These are phyloP conservation scores for Dreissena rostriformis DNA, from an alignment of 1,140 invertebrate species.

Conservation along the genomic window DNA sequence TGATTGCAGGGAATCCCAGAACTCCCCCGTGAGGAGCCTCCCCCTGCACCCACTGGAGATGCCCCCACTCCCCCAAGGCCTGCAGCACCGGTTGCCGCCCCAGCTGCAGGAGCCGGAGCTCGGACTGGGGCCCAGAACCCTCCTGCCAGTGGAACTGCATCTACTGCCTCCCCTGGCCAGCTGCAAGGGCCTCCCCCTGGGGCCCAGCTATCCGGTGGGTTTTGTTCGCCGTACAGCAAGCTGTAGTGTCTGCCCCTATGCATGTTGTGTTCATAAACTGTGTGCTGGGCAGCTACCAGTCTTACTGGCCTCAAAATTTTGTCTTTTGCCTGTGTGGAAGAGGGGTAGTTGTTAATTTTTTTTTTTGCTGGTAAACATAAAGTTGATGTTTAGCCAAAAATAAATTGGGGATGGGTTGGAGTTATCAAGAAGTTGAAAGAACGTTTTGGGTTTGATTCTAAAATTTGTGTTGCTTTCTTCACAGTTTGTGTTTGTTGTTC, in stretches of 20 bases:
- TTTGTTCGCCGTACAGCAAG: slow-evolving; percentile 48
- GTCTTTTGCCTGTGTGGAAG: no score
- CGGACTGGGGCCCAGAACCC: slow-evolving; percentile 66
- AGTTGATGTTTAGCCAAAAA: no score
- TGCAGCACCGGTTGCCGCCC: slow-evolving; percentile 45
- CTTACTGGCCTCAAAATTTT: no score
- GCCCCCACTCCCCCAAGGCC: slow-evolving; percentile 3
- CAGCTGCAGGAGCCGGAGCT: slow-evolving; percentile 37
- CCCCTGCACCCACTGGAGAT: slow-evolving; percentile 12
- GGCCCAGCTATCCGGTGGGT: slow-evolving; percentile 47
- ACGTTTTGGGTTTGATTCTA: no score
- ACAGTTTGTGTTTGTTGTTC: no score
- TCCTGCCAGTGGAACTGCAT: slow-evolving; percentile 58
- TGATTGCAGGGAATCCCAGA: slow-evolving; percentile 53
- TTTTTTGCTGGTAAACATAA: no score
- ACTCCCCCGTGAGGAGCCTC: slow-evolving; percentile 50
- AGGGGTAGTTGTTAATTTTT: no score
- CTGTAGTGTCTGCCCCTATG: slow-evolving; percentile 2
- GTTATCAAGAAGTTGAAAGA: no score
- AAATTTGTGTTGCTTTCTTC: no score
- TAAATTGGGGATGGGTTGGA: no score
- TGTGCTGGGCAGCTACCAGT: no score
- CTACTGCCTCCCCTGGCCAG: slow-evolving; percentile 41
- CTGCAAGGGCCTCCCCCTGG: slow-evolving; percentile 37
- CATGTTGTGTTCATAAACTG: no score